Conservation (phyloP, 2,113 vertebrate genomes). For the Procapra przewalskii region DNA sequence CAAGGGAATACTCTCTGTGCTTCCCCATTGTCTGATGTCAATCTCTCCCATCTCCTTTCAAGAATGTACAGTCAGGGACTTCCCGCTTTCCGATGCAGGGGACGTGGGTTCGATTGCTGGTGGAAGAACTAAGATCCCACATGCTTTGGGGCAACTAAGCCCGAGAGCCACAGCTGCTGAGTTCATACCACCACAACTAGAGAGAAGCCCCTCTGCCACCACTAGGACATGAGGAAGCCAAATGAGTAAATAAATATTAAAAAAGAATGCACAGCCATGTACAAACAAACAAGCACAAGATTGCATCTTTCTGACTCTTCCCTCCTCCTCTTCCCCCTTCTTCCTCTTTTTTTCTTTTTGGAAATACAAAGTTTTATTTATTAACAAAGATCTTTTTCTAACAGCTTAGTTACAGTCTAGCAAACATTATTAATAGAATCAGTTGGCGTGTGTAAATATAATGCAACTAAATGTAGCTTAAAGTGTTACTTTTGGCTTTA, state of each 20-base stretch:
- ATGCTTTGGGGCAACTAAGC: not conserved
- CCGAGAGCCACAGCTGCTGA: not conserved
- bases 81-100: not conserved
- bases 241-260: not conserved
- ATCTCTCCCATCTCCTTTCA: not conserved
- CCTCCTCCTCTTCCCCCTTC: not conserved
- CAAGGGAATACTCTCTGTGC: not conserved
- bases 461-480: not conserved
- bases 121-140: not conserved
- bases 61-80: not conserved
- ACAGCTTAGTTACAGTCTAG: not conserved
- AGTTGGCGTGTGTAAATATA: not conserved
- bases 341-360: not conserved
- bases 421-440: not conserved
- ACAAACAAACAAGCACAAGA: not conserved
- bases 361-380: not conserved
- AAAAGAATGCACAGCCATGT: not conserved
- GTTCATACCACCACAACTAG: not conserved
- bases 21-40: not conserved
- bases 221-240: not conserved
- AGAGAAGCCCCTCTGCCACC: not conserved
- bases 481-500: not conserved
- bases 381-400: not conserved
- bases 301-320: not conserved
- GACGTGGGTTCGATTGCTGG: not conserved